A percentile compares a stretch with the other conserved stretches of the same genome.
Evolutionary conservation across 2,888 invertebrate species (phyloP).

Genomic region (Arrhopalites spinosus): DNA sequence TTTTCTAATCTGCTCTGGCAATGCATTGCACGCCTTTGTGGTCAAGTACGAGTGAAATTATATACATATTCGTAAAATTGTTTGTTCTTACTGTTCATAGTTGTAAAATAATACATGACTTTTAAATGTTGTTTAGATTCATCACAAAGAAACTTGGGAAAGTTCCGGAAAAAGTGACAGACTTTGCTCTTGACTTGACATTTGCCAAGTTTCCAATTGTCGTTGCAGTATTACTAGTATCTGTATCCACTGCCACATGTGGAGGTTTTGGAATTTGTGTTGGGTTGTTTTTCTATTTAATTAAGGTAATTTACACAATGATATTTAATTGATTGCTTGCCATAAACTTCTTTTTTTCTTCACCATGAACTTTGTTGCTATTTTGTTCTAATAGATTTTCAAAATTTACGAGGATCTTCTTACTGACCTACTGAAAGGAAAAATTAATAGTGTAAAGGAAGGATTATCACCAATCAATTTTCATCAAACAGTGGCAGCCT

Average conservation of each 20-base stretch:
- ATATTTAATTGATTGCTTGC: no score
- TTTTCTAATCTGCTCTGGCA: conserved; percentile 71
- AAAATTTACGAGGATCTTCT: conserved; percentile 77
- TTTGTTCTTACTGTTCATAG: neutral
- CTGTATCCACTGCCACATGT: conserved; percentile 70
- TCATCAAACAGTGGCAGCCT: conserved; percentile 72
- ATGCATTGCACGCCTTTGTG: conserved; percentile 70
- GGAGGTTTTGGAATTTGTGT: conserved; percentile 73
- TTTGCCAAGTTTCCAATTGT: conserved; percentile 73
- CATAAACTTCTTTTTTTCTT: neutral
- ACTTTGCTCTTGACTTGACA: conserved; percentile 50
- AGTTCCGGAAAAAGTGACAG: conserved; percentile 51
- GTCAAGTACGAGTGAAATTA: conserved; percentile 64
- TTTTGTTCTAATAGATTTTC: conserved; percentile 66
- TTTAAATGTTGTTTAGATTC: conserved; percentile 41
- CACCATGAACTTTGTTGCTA: no score
- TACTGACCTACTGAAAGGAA: conserved; percentile 66
- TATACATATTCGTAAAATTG: neutral
- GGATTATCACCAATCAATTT: conserved; percentile 62
- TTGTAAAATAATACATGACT: neutral
- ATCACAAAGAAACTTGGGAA: conserved; percentile 45
- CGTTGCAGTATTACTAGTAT: conserved; percentile 68
- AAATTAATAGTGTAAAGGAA: conserved; percentile 44
- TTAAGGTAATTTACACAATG: no score
- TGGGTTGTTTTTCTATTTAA: conserved; percentile 71